Conservation (phyloP, 2,797 vertebrate genomes). For the Alauda arvensis region DNA sequence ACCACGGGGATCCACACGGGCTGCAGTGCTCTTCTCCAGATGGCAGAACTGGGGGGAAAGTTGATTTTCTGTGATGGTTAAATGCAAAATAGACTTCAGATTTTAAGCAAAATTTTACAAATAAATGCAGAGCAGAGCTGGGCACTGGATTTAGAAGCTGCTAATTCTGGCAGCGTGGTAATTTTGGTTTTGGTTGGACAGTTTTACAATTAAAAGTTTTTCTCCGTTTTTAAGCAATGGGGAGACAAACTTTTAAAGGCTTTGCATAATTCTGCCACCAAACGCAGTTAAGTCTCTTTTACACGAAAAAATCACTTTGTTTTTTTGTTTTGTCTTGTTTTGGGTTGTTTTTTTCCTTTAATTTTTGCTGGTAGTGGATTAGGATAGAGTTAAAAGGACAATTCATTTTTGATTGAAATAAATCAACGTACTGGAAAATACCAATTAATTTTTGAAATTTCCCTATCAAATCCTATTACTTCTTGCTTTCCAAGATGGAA, state of each 20-base stretch:
- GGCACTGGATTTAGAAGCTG: slow-evolving; percentile 1
- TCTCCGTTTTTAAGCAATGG: not conserved
- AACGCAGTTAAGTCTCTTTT: not conserved
- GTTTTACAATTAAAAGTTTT: slow-evolving; percentile 32
- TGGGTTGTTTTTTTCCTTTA: too few species aligned
- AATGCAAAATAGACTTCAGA: not conserved
- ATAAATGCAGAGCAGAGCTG: not conserved
- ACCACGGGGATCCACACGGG: fast-evolving
- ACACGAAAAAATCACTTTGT: not conserved
- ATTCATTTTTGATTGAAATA: slow-evolving; percentile 34
- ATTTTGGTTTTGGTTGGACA: slow-evolving; percentile 15
- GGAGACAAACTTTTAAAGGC: slow-evolving; percentile 11
- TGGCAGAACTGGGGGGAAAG: not conserved
- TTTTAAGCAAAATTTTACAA: not conserved
- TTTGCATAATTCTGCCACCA: slow-evolving; percentile 7
- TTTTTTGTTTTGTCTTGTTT: too few species aligned
- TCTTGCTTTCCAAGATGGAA: not conserved
- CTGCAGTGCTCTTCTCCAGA: not conserved
- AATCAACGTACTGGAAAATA: slow-evolving; percentile 46
- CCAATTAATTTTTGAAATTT: slow-evolving; percentile 9
- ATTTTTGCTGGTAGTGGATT: not conserved
- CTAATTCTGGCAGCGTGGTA: not conserved
- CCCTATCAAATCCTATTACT: not conserved
- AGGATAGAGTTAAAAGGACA: slow-evolving; percentile 5
- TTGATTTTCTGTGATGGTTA: not conserved